A percentile compares a stretch with the other conserved stretches of the same genome.
These are phyloP conservation scores for Berghia stephanieae DNA, from an alignment of 1,140 invertebrate species.

Conservation along the genomic window DNA sequence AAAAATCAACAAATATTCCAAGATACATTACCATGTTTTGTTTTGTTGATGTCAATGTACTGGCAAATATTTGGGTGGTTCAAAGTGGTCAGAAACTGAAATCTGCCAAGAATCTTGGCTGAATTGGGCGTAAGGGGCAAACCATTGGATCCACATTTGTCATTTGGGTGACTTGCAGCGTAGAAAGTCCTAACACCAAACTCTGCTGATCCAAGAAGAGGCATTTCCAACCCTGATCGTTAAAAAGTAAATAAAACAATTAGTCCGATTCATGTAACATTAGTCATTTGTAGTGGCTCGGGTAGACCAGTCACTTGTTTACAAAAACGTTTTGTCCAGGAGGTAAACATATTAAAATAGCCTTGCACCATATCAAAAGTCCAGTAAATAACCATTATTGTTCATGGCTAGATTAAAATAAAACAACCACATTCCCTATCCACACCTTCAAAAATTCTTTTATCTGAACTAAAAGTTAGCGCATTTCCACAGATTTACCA, in stretches of 20 bases:
- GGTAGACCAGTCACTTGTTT: too few relatives aligned
- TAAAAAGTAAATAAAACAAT: constrained; percentile 1
- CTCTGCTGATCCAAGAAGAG: constrained; percentile 56
- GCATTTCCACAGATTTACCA: too few relatives aligned
- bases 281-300: too few relatives aligned
- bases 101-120: constrained; percentile 89
- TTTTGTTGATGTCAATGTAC: constrained; percentile 90
- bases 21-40: constrained; percentile 85
- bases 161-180: constrained; percentile 86
- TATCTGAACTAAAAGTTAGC: too few relatives aligned
- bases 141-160: constrained; percentile 94
- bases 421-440: too few relatives aligned
- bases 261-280: not conserved
- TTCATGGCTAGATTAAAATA: too few relatives aligned
- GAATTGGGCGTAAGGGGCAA: constrained; percentile 95
- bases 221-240: constrained; percentile 35
- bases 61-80: constrained; percentile 83
- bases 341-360: not conserved
- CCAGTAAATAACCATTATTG: not conserved
- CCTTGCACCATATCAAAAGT: constrained; percentile 34
- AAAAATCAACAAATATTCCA: not conserved
- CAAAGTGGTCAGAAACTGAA: constrained; percentile 84
- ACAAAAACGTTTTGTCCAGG: too few relatives aligned
- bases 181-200: constrained; percentile 90
- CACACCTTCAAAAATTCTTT: too few relatives aligned